These are phyloP conservation scores for Cottus gobio DNA, from an alignment of 2,113 vertebrate species.

Conservation along the genomic window DNA sequence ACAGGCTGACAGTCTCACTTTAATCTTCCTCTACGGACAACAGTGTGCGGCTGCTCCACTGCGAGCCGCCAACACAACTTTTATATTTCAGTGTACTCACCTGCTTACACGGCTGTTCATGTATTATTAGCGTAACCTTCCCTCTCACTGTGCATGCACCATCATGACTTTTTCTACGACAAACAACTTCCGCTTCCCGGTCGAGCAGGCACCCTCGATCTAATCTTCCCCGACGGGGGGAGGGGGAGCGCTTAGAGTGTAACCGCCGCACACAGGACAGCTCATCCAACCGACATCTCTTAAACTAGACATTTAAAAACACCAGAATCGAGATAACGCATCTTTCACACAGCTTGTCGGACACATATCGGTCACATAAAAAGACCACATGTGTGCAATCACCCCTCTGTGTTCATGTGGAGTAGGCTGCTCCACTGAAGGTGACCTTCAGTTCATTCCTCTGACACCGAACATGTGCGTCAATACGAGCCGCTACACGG, in stretches of 20 bases:
- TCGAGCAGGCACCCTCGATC: constrained; percentile 62
- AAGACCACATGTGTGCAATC: fast-evolving
- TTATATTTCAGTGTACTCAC: constrained; percentile 69
- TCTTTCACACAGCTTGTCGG: fast-evolving
- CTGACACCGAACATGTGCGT: constrained; percentile 75
- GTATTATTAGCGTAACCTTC: constrained; percentile 83
- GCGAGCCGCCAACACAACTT: not conserved
- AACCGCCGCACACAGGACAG: not conserved
- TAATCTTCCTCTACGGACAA: not conserved
- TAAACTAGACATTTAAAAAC: not conserved
- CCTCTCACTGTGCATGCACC: constrained; percentile 68
- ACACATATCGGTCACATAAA: not conserved
- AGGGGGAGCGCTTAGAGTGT: not conserved
- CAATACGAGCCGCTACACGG: not conserved
- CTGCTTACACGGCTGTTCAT: constrained; percentile 42
- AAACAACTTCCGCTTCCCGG: constrained; percentile 83
- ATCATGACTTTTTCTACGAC: constrained; percentile 73
- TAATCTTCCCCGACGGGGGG: not conserved
- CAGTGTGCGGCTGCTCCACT: not conserved
- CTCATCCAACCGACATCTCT: not conserved
- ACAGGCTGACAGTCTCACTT: constrained; percentile 12
- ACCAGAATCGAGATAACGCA: fast-evolving
- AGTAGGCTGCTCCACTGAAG: constrained; percentile 83
- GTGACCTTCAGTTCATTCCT: constrained; percentile 86
- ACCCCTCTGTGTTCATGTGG: constrained; percentile 35